Percentiles rank a stretch among this genome's conserved stretches.
Evolutionary conservation across 2,888 invertebrate species (phyloP).

Genomic region (Apamea sordens): DNA sequence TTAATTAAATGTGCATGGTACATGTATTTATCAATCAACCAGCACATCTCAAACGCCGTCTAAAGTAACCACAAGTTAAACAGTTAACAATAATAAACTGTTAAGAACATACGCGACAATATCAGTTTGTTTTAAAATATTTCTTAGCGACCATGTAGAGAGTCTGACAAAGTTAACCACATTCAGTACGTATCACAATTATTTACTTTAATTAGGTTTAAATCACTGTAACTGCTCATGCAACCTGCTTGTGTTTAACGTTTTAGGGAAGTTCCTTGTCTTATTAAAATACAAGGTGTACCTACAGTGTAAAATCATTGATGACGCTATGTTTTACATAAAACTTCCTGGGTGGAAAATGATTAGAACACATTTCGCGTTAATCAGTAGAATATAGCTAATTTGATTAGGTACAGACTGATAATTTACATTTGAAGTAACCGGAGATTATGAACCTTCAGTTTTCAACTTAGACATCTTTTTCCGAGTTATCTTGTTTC

Average conservation of each 20-base stretch:
- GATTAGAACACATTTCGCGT: conserved; percentile 16
- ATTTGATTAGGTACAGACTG: conserved; percentile 18
- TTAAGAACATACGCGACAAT: conserved; percentile 68
- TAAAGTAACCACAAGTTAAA: conserved; percentile 66
- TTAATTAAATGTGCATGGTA: neutral
- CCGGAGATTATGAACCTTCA: neutral
- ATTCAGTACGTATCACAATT: conserved; percentile 85
- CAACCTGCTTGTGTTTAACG: conserved; percentile 38
- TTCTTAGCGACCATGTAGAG: conserved; percentile 83
- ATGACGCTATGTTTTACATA: neutral
- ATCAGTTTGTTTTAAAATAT: conserved; percentile 81
- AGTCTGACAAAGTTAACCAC: conserved; percentile 83
- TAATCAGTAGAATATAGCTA: conserved; percentile 18
- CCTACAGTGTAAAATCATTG: neutral
- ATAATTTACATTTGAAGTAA: neutral
- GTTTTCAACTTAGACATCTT: neutral
- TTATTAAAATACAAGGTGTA: neutral
- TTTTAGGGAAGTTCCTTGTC: conserved; percentile 4
- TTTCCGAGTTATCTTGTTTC: neutral
- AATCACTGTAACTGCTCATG: conserved; percentile 53
- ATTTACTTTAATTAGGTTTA: conserved; percentile 76
- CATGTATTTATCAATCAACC: neutral
- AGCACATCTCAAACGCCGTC: conserved; percentile 53
- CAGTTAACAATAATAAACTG: conserved; percentile 88
- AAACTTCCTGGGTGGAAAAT: neutral